Base-by-base conservation (phyloP, 2,113 vertebrate species). In the Triplophysa rosa region DNA sequence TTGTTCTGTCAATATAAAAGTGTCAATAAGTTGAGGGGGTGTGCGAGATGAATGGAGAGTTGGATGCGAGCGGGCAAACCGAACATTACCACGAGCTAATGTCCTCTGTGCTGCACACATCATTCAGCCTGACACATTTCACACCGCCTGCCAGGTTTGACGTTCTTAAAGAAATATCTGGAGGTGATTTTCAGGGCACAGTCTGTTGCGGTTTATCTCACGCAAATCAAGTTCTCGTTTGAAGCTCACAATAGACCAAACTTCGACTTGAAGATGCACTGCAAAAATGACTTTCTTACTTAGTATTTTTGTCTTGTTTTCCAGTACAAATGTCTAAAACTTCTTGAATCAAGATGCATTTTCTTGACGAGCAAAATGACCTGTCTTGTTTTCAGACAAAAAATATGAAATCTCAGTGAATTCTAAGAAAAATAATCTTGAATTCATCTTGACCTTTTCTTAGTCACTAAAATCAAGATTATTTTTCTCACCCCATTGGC, bases 21-120 rank as follows among this genome's bases (percentile, higher is more conserved):
- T 85, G 86, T 87, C 90, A 83, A 59, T 82, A 86, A 84, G 80
- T 81, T 10, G 1, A 83, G 87, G 58, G 76, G 87, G 87, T 24
- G 1, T 71, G 78, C 92, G 88, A 88, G 93, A 95, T 93, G 88
- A 91, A 96, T 93, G 91, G 86, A 77, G 47, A 83, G 59, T 75
- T 81, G 77, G 42, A 61, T 2, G 61, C 63, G 56, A 56, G 13
- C 11, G 24, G 52, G 23, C 49, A 37, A 71, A 71, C 49, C 33
- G 49, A 71, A 71, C 49, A 37, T 70, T 70, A 71, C 68, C 68
- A 71, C 49, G 21, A 21, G 68, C 26, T 71, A 56, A 71, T 71
- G 68, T 71, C 68, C 26, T 71, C 26, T 21, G n/a, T 21, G 21
- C 19, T 10, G 14, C 54, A 58, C 54, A 58, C 19, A 58, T 58